Base-by-base conservation (phyloP, 2,113 vertebrate genomes). In the Gila orcuttii region DNA sequence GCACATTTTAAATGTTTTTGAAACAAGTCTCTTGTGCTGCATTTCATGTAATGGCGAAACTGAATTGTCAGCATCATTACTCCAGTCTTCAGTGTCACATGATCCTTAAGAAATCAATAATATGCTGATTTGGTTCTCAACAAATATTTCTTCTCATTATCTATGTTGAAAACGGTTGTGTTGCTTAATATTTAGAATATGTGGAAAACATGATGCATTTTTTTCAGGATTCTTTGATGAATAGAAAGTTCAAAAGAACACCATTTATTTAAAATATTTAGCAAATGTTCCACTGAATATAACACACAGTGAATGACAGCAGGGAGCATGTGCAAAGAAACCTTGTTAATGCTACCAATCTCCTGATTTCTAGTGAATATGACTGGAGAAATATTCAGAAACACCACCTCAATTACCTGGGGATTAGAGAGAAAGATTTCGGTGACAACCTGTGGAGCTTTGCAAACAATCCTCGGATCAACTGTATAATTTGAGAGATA, bases 321-420 rank as follows among this genome's bases (percentile, higher is more conserved):
- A 31, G 2, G 25, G 28, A 23, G 4, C 28, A 77, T 55, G 33
- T 71, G 1, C 68, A 68, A 17, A 4, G 1, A 23, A 71, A 71
- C 33, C 31, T 47, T 75, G 2, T 31, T 21, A 64, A 64, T 3
- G 11, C 45, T 19, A 31, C 6, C 33, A 42, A 45, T 62, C 15
- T 79, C 23, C 6, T 25, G 5, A 13, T n/a, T 62, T 64, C 25
- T 47, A 7, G 15, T 33, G n/a, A 81, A 66, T 17, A 31, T 12
- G 10, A 52, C 10, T 7, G 62, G 0, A 50, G 3, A 21, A 2
- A 52, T 68, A 68, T 47, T 64, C 57, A 39, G 21, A 66, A 62
- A 64, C 33, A 50, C 45, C 42, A 28, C 60, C 45, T 68, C 62
- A 82, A 68, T 82, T 82, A 36, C 15, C 79, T 33, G 36, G 15